Evolutionary conservation across 2,113 vertebrate genomes (phyloP).

Genomic region (Etia nguti): DNA sequence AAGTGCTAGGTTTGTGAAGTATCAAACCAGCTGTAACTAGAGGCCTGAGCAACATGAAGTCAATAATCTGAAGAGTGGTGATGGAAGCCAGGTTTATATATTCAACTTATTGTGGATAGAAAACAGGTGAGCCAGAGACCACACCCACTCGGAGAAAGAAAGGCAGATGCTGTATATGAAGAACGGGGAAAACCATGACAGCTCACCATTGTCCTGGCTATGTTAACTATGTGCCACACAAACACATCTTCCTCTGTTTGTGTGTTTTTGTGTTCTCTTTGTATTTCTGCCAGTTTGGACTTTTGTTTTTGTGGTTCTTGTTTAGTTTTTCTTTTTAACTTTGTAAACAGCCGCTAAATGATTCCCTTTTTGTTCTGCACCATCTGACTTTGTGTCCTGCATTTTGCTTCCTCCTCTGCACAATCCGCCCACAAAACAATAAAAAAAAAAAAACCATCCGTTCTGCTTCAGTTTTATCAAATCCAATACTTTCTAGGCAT

Average conservation of each 20-base stretch:
- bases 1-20: too few relatives aligned
- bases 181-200: neutral
- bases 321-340: neutral
- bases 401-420: neutral
- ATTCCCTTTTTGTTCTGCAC: neutral
- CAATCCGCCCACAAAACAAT: neutral
- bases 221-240: neutral
- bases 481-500: neutral
- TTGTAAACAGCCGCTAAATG: neutral
- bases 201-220: neutral
- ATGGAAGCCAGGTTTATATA: neutral
- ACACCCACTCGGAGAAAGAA: neutral
- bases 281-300: neutral
- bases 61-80: neutral
- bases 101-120: neutral
- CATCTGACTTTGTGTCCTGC: neutral
- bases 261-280: neutral
- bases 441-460: rapidly evolving
- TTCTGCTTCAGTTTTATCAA: neutral
- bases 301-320: neutral
- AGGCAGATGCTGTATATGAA: neutral
- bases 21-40: neutral
- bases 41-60: neutral
- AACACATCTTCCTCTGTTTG: neutral
- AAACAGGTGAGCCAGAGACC: neutral